Evolutionary conservation across 2,888 invertebrate genomes (phyloP).

Genomic region (Eupithecia abbreviata): DNA sequence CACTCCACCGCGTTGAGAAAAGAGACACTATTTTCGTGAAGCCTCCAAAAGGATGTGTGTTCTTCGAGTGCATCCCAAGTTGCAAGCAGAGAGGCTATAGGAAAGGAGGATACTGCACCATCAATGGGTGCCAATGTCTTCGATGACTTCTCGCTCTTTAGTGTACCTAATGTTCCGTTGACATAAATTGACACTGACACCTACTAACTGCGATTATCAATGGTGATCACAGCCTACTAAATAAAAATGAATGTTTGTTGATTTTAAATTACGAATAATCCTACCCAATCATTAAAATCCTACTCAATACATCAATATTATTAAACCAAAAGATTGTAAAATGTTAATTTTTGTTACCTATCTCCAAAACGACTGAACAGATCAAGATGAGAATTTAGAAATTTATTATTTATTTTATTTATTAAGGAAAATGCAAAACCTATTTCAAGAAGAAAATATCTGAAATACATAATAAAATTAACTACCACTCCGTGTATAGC

Average conservation of each 20-base stretch:
- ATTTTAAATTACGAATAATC: too few relatives aligned
- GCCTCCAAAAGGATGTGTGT: slow-evolving; percentile 53
- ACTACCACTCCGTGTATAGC: background rate
- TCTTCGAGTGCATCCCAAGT: slow-evolving; percentile 64
- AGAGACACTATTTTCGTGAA: slow-evolving; percentile 56
- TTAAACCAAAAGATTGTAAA: too few relatives aligned
- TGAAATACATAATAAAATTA: background rate
- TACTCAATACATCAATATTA: too few relatives aligned
- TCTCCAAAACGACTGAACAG: too few relatives aligned
- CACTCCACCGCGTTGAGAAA: slow-evolving; percentile 41
- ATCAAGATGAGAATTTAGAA: too few relatives aligned
- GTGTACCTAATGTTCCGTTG: background rate
- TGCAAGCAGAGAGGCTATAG: slow-evolving; percentile 59
- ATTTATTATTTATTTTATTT: background rate
- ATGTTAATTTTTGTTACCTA: too few relatives aligned
- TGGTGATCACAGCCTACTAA: background rate
- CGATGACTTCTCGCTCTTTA: slow-evolving; percentile 37
- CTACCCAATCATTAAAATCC: too few relatives aligned
- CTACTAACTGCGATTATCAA: background rate
- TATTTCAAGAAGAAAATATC: background rate
- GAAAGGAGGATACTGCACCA: slow-evolving; percentile 64
- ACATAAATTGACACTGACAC: background rate
- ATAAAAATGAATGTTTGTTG: too few relatives aligned
- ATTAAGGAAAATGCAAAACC: background rate
- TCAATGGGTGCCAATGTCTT: slow-evolving; percentile 68